A percentile compares a stretch with the other conserved stretches of the same genome.
phyloP scores from a whole-genome alignment of 1,140 invertebrate species.

The Drosophila lacertosa region DNA sequence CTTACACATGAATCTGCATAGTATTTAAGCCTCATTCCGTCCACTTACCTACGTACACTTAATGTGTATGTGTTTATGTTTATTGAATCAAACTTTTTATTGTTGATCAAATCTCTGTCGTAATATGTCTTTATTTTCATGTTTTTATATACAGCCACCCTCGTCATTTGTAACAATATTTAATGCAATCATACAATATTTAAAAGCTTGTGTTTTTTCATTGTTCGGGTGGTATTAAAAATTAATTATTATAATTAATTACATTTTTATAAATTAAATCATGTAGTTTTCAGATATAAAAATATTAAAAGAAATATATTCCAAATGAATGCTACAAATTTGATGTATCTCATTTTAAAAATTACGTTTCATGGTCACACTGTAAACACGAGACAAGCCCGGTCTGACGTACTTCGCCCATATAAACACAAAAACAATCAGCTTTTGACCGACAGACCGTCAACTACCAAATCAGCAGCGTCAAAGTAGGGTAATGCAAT shows the following conservation, averaged over 20 bases:
- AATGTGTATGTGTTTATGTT: slow-evolving; percentile 18
- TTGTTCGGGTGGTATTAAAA: no score
- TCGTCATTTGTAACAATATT: slow-evolving; percentile 21
- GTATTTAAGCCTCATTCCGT: slow-evolving; percentile 63
- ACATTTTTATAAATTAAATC: no score
- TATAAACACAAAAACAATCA: slow-evolving; percentile 4
- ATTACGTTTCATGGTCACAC: neutral
- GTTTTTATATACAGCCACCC: slow-evolving; percentile 47
- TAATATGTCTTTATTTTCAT: slow-evolving; percentile 43
- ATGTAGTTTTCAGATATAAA: neutral
- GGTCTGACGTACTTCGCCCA: neutral
- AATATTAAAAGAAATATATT: neutral
- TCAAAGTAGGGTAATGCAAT: slow-evolving; percentile 58
- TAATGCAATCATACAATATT: neutral
- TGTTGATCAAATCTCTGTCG: slow-evolving; percentile 39
- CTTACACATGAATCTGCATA: slow-evolving; percentile 51
- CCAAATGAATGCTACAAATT: no score
- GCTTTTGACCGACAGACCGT: slow-evolving; percentile 57
- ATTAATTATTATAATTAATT: no score
- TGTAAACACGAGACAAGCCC: slow-evolving; percentile 3
- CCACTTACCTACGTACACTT: slow-evolving; percentile 21
- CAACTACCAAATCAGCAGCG: slow-evolving; percentile 53
- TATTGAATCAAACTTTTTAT: slow-evolving; percentile 9
- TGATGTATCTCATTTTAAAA: neutral
- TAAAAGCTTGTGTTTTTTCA: neutral